phyloP scores from a whole-genome alignment of 35 echinoderm and acorn worm genomes.

The Apostichopus californicus region DNA sequence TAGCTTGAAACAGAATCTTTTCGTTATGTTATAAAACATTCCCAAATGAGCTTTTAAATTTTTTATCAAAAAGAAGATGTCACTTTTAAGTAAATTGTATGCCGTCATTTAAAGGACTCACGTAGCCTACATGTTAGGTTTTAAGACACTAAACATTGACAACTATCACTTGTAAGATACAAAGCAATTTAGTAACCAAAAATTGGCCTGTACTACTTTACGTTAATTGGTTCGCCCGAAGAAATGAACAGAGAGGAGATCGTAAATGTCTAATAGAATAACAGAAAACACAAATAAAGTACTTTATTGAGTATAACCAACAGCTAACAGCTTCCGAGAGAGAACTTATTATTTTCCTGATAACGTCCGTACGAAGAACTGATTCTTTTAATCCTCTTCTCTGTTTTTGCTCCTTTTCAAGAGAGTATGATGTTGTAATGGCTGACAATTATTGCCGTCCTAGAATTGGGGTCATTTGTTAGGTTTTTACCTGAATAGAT shows the following conservation, averaged over 20 bases:
- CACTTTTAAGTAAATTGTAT: too few species aligned
- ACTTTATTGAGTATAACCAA: background rate
- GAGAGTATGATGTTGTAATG: background rate
- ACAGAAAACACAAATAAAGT: background rate
- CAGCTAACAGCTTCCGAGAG: background rate
- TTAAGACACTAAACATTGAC: too few species aligned
- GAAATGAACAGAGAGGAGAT: background rate
- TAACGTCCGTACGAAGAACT: background rate
- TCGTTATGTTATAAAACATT: too few species aligned
- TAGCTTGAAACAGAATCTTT: too few species aligned
- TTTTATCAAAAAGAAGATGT: too few species aligned
- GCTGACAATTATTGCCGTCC: background rate
- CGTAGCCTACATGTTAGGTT: too few species aligned
- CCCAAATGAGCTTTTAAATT: too few species aligned
- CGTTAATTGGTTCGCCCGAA: background rate
- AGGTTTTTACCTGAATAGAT: background rate
- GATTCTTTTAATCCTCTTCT: background rate
- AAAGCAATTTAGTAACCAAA: background rate
- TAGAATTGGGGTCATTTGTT: background rate
- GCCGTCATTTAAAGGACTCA: too few species aligned
- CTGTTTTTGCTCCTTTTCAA: background rate
- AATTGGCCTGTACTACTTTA: constrained; percentile 3
- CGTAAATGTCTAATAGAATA: background rate
- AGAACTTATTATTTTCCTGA: background rate
- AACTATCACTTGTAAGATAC: background rate